Evolutionary conservation across 2,888 invertebrate genomes (phyloP).

Genomic region (Trilocha varians): DNA sequence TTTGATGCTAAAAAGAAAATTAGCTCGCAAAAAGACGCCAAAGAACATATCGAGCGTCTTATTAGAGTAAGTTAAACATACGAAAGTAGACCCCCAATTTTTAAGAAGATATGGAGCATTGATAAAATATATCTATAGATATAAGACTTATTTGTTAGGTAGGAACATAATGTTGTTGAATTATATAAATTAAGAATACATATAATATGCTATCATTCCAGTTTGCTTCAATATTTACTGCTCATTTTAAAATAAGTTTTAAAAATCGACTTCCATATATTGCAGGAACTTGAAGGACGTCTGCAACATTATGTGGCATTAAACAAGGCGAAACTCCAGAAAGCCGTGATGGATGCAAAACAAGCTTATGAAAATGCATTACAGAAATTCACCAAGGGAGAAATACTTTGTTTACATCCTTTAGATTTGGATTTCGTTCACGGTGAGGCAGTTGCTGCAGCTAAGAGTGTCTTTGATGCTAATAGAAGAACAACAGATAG

Average conservation of each 20-base stretch:
- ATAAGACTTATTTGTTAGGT: too few species aligned
- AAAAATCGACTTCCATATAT: neutral
- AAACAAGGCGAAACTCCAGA: conserved; percentile 24
- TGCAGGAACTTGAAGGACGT: conserved; percentile 22
- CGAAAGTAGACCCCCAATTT: too few species aligned
- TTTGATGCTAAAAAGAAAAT: conserved; percentile 92
- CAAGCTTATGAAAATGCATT: conserved; percentile 16
- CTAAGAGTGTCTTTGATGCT: conserved; percentile 9
- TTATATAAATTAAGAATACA: neutral
- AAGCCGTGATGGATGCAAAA: conserved; percentile 12
- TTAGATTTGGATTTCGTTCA: conserved; percentile 13
- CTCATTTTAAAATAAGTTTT: neutral
- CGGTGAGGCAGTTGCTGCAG: conserved; percentile 7
- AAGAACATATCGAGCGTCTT: conserved; percentile 2
- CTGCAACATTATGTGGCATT: conserved; percentile 17
- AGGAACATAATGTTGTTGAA: too few species aligned
- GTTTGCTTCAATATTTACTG: neutral
- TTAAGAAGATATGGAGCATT: neutral
- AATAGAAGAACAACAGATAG: conserved; percentile 8
- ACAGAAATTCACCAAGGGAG: conserved; percentile 2
- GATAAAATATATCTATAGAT: neutral
- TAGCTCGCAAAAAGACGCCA: conserved; percentile 85
- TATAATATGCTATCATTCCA: neutral
- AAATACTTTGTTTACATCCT: conserved; percentile 16
- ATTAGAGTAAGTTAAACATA: conserved; percentile 4